Base-by-base conservation (phyloP, 1,140 invertebrate species). In the Drosophila prosaltans region DNA sequence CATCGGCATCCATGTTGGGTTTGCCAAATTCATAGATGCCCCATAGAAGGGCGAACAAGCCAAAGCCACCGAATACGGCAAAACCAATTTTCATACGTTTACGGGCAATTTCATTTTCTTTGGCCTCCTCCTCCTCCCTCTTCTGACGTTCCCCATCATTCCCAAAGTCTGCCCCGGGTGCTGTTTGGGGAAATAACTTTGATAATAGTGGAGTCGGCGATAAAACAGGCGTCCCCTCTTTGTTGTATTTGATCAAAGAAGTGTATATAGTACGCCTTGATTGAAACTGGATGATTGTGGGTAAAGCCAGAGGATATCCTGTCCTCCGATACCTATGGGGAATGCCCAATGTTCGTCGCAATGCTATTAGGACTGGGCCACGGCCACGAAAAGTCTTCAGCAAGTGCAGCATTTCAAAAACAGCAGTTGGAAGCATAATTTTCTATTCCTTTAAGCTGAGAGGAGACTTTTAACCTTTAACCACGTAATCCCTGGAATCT, bases 1-100 rank as follows among this genome's bases (percentile, higher is more conserved):
- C 97, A 32, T 97, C 93, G 57, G 95, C 94, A 86, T 97, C 97
- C 16, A 93, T 92, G 32, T 94, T 92, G 1, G 97, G 97, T n/a
- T 94, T 94, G 8, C 96, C 96, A 93, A 96, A 93, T 93, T 95
- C 94, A 79, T 94, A 95, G 63, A 96, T 90, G 41, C 94, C 90
- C 80, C 95, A 92, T 8, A 94, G 92, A 5, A 93, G 92, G 67
- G 92, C 85, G 2, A 92, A 89, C 0, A 92, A 79, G 26, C 93
- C 71, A 0, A 93, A 93, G 1, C 93, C 92, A 45, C 94, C 93
- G 75, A 94, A 94, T 16, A 94, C 91, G 63, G 92, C 93, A 81
- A 94, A 94, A 24, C 94, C 94, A n/a, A 94, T 81, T 86, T 94
- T 94, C 94, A 94, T 94, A 65, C 93, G 91, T 68, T 92, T 93